Conservation (phyloP, 1,140 invertebrate species). For the Goniozus legneri region DNA sequence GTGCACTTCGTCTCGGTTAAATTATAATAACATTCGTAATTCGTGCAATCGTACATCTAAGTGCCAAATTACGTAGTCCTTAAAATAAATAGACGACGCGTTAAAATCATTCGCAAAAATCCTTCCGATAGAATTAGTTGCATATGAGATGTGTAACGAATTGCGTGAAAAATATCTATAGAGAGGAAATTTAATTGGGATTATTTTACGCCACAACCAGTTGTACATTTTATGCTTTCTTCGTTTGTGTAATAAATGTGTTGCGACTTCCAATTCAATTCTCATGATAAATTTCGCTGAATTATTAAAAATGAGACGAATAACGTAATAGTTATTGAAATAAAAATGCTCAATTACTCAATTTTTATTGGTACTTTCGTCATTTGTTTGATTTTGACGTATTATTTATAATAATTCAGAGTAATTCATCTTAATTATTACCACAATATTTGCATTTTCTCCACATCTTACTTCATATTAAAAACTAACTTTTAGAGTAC, state of each 20-base stretch:
- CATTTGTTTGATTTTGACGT: background rate
- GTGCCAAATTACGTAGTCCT: slow-evolving; percentile 50
- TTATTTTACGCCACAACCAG: slow-evolving; percentile 11
- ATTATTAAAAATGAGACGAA: slow-evolving; percentile 17
- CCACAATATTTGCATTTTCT: slow-evolving; percentile 7
- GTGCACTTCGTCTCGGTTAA: slow-evolving; percentile 12
- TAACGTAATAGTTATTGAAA: slow-evolving; percentile 20
- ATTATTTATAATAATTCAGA: slow-evolving; percentile 4
- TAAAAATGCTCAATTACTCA: slow-evolving; percentile 5
- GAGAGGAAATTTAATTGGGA: too few species aligned
- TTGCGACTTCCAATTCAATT: slow-evolving; percentile 7
- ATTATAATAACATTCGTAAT: slow-evolving; percentile 36
- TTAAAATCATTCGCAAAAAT: slow-evolving; percentile 17
- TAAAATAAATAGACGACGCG: slow-evolving; percentile 43
- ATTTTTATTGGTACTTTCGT: slow-evolving; percentile 1
- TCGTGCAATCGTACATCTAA: slow-evolving; percentile 45
- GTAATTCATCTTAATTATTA: background rate
- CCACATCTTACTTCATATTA: slow-evolving; percentile 27
- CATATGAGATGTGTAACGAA: too few species aligned
- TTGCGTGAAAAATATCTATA: too few species aligned
- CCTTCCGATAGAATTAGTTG: too few species aligned
- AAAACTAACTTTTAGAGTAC: slow-evolving; percentile 47
- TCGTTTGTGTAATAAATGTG: slow-evolving; percentile 11
- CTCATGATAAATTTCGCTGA: slow-evolving; percentile 11
- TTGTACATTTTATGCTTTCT: slow-evolving; percentile 15